A percentile compares a stretch with the other conserved stretches of the same genome.
Evolutionary conservation across 37 sponge, comb jelly and placozoan species (phyloP).

Genomic region (Beroe ovata): DNA sequence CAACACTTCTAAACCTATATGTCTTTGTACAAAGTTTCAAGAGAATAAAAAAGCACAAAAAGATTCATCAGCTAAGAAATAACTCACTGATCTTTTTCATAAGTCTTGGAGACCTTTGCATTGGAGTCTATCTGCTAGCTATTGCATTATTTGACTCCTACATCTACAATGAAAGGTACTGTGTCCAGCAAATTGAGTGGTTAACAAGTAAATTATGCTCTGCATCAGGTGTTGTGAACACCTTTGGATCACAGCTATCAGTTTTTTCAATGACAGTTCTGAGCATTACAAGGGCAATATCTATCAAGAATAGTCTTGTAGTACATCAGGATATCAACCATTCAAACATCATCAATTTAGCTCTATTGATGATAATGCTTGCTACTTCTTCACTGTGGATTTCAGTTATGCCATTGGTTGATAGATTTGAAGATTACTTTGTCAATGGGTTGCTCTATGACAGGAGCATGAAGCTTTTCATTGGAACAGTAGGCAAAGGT

Average conservation of each 20-base stretch:
- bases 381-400: too few species aligned
- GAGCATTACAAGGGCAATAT: not conserved
- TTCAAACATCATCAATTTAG: too few species aligned
- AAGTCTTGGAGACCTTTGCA: not conserved
- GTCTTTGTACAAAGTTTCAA: not conserved
- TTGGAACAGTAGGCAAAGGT: not conserved
- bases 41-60: not conserved
- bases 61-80: not conserved
- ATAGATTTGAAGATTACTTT: too few species aligned
- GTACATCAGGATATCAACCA: too few species aligned
- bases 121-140: not conserved
- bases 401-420: too few species aligned
- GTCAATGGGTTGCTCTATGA: constrained; percentile 10
- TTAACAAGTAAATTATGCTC: not conserved
- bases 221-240: not conserved
- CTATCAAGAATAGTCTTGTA: too few species aligned
- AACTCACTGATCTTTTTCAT: not conserved
- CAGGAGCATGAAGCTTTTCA: not conserved
- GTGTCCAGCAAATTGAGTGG: not conserved
- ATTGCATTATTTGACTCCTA: not conserved
- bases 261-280: not conserved
- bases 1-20: not conserved
- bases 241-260: not conserved
- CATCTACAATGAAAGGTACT: not conserved
- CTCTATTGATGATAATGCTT: too few species aligned